Evolutionary conservation across 2,113 vertebrate species (phyloP).

Genomic region (Pandion haliaetus): DNA sequence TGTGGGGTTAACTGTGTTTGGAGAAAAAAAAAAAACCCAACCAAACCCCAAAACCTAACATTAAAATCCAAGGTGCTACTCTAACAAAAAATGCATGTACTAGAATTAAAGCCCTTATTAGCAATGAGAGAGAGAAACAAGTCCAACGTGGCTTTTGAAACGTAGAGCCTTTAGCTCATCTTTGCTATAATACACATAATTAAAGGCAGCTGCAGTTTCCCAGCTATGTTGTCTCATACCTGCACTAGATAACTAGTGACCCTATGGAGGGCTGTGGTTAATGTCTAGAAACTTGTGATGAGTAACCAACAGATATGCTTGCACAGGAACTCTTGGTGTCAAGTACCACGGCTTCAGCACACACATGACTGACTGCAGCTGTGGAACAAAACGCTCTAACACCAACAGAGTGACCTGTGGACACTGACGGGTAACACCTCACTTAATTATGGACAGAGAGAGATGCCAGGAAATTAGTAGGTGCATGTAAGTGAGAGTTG

Average conservation of each 20-base stretch:
- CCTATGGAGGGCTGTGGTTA: background rate
- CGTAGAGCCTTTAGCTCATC: background rate
- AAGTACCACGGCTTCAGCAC: background rate
- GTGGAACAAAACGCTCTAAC: background rate
- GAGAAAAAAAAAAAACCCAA: background rate
- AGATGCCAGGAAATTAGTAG: background rate
- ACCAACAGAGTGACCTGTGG: background rate
- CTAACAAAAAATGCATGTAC: background rate
- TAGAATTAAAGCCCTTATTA: background rate
- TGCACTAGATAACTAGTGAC: background rate
- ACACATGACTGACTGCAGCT: background rate
- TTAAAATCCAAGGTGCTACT: background rate
- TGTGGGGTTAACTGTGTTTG: background rate
- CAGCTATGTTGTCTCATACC: background rate
- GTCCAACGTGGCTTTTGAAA: background rate
- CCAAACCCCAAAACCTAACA: background rate
- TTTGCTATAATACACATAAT: background rate
- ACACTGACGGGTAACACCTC: background rate
- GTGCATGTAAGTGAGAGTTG: accelerated
- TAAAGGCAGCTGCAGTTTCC: background rate
- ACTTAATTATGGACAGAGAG: background rate
- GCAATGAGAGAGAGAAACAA: background rate
- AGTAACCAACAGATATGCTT: background rate
- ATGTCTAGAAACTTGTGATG: background rate
- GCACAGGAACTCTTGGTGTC: background rate